Base-by-base conservation (phyloP, 1,140 invertebrate genomes). In the Eriosoma lanigerum region DNA sequence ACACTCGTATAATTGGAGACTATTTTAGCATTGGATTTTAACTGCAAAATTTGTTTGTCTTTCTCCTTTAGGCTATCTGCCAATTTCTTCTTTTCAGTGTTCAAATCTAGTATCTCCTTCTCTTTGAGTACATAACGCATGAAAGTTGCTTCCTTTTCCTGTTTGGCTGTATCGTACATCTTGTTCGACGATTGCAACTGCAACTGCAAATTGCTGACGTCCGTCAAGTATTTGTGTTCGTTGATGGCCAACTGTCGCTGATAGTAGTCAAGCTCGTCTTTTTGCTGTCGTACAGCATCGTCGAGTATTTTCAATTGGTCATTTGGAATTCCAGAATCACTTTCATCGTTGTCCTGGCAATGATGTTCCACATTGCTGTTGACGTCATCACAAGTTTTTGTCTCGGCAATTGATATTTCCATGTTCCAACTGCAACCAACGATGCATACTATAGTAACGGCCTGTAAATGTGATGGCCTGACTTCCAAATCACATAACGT, bases 41-140 rank as follows among this genome's bases (percentile, higher is more conserved):
- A 48, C 21, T 38, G 13, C 5, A 60, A 9, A 24, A 78, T 78
- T 8, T 78, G 54, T 26, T 78, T 78, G 9, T 78, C 75, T 29
- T 10, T 78, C 0, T 78, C 75, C 12, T 78, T 78, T 1, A 78
- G 5, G 8, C 1, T 26, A 8, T 48, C 75, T 0, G 21, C 2
- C 4, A 78, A 19, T 46, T 78, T 78, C 12, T 78, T 78, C 12
- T 78, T 78, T 52, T 78, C 75, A 2, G 29, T 62, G 10, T 24
- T 78, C 17, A 78, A n/a, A n/a, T 62, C 75, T 13, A 78, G 21
- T 29, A 78, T 78, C 46, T 78, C 75, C 10, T 78, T 78, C 62
- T 78, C 75, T 1, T 78, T 78, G 13, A 78, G 38, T 0, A 78
- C 75, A 17, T 78, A 78, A 0, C 75, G 54, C 75, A 78, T 78